A percentile compares a stretch with the other conserved stretches of the same genome.
These are phyloP conservation scores for Troides aeacus DNA, from an alignment of 2,888 invertebrate genomes.

Conservation along the genomic window DNA sequence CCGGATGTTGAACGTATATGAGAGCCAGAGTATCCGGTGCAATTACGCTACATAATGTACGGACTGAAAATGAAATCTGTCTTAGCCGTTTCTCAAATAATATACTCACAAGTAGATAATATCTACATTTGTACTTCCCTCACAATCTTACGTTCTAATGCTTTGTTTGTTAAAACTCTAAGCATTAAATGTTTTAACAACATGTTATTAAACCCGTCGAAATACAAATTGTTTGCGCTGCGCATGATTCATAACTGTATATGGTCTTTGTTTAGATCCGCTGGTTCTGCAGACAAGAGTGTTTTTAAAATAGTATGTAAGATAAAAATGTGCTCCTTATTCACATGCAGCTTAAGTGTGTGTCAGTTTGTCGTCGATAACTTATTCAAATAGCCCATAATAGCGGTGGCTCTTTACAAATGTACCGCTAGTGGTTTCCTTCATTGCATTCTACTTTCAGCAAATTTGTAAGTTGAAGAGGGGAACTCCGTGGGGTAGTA, in stretches of 20 bases:
- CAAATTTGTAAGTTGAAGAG: too few species aligned
- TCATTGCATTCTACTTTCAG: too few species aligned
- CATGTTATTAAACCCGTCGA: conserved; percentile 16
- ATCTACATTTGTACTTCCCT: not conserved
- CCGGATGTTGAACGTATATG: too few species aligned
- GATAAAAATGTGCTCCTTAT: not conserved
- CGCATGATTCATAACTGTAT: conserved; percentile 21
- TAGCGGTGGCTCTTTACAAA: too few species aligned
- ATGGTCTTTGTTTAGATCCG: conserved; percentile 11
- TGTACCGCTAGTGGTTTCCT: too few species aligned
- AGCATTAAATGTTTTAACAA: conserved; percentile 16
- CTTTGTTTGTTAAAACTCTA: conserved; percentile 3
- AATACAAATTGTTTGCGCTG: conserved; percentile 22
- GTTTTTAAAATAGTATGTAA: not conserved
- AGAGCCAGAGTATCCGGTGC: too few species aligned
- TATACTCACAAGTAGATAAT: not conserved
- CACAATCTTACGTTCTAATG: not conserved
- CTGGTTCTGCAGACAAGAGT: not conserved
- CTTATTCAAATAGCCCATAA: too few species aligned
- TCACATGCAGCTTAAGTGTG: too few species aligned
- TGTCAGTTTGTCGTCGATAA: too few species aligned
- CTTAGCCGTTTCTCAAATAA: not conserved
- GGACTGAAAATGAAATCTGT: not conserved
- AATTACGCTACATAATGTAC: too few species aligned
- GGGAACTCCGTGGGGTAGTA: too few species aligned